Conservation (phyloP, 2,797 vertebrate species). For the Catostomus latipinnis region DNA sequence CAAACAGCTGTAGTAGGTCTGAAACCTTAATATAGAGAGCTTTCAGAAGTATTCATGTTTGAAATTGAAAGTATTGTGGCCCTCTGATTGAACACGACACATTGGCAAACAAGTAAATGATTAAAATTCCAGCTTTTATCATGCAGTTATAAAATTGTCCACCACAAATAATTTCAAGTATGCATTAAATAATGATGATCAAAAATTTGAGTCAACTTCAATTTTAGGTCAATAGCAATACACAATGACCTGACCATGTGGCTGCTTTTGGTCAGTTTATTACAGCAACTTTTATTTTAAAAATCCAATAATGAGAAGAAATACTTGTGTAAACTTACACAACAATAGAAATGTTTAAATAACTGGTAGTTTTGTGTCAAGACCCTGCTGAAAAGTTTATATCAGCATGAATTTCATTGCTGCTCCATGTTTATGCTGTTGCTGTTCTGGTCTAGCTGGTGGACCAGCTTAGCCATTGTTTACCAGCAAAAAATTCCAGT, state of each 20-base stretch:
- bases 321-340: not conserved
- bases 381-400: no score
- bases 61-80: constrained; percentile 25
- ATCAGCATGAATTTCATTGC: no score
- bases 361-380: no score
- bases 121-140: constrained; percentile 61
- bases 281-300: not conserved
- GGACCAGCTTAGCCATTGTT: no score
- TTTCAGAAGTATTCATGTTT: not conserved
- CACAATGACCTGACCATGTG: not conserved
- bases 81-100: constrained; percentile 60
- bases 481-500: no score
- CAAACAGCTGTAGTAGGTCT: constrained; percentile 10
- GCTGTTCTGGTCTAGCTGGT: no score
- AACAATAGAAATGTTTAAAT: not conserved
- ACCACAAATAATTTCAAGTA: constrained; percentile 7
- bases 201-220: constrained; percentile 1
- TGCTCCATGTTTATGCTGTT: no score
- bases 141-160: constrained; percentile 24
- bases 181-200: not conserved
- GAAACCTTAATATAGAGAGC: not conserved
- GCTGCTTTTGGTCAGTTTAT: not conserved
- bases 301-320: not conserved
- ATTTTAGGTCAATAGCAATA: not conserved
- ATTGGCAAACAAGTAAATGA: constrained; percentile 55